These are phyloP conservation scores for Rhyzopertha dominica DNA, from an alignment of 1,140 invertebrate species.

Conservation along the genomic window DNA sequence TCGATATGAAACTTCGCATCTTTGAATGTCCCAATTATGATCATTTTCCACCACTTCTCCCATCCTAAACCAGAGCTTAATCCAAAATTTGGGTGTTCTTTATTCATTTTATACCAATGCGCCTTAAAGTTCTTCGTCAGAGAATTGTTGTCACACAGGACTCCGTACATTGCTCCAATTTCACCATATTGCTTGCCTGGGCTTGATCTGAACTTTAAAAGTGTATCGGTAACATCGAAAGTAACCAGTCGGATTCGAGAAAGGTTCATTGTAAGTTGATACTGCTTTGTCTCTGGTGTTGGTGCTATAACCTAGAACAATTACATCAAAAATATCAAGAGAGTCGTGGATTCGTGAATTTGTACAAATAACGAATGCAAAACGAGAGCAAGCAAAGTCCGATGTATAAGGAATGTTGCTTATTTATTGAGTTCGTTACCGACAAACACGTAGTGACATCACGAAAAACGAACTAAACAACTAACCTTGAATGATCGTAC, in stretches of 20 bases:
- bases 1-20: constrained; percentile 46
- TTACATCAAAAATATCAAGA: too few relatives aligned
- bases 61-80: constrained; percentile 60
- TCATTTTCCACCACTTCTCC: constrained; percentile 73
- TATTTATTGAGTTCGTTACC: too few relatives aligned
- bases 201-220: constrained; percentile 63
- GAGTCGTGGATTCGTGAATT: too few relatives aligned
- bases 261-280: constrained; percentile 36
- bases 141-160: constrained; percentile 53
- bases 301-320: too few relatives aligned
- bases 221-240: constrained; percentile 83
- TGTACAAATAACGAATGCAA: too few relatives aligned
- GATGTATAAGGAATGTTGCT: too few relatives aligned
- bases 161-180: constrained; percentile 62
- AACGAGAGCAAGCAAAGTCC: too few relatives aligned
- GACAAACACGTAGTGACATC: too few relatives aligned
- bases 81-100: constrained; percentile 77
- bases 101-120: constrained; percentile 57
- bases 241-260: constrained; percentile 63
- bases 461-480: too few relatives aligned
- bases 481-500: too few relatives aligned
- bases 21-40: constrained; percentile 63
- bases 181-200: constrained; percentile 71
- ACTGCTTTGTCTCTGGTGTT: too few relatives aligned
- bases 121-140: constrained; percentile 60